Evolutionary conservation across 2,888 invertebrate species (phyloP).

Genomic region (Drosophila phalerata): DNA sequence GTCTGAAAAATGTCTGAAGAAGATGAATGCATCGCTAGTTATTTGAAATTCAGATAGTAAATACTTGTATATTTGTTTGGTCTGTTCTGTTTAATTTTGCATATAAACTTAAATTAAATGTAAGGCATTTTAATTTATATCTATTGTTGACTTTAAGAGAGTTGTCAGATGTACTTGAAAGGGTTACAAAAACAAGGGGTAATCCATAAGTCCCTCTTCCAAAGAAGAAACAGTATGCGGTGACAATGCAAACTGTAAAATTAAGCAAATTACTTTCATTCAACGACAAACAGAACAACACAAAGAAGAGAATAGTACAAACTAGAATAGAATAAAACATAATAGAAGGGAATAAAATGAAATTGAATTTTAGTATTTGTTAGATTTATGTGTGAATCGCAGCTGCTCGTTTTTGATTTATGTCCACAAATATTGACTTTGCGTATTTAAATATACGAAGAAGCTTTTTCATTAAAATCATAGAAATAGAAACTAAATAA

Average conservation of each 20-base stretch:
- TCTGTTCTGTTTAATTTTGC: not conserved
- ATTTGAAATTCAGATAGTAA: not conserved
- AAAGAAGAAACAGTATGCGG: conserved; percentile 7
- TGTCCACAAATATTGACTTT: conserved; percentile 57
- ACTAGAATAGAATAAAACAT: conserved; percentile 17
- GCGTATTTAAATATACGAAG: conserved; percentile 56
- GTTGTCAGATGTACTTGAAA: conserved; percentile 5
- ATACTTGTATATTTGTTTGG: not conserved
- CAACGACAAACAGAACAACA: conserved; percentile 1
- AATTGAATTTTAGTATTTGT: conserved; percentile 30
- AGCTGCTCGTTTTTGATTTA: conserved; percentile 61
- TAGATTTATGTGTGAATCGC: conserved; percentile 44
- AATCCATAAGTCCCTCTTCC: conserved; percentile 1
- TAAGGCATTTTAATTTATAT: conserved; percentile 1
- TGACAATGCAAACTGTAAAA: conserved; percentile 21
- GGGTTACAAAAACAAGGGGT: not conserved
- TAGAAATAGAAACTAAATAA: conserved; percentile 67
- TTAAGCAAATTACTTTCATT: conserved; percentile 23
- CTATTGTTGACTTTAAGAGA: conserved; percentile 3
- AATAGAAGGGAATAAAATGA: conserved; percentile 17
- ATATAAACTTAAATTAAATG: not conserved
- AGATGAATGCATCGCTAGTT: too few species aligned
- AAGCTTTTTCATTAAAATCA: conserved; percentile 65
- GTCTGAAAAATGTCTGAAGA: too few species aligned
- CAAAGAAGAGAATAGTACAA: conserved; percentile 1